Percentiles rank a stretch among this genome's conserved stretches.
Conservation (phyloP, 2,888 invertebrate genomes). For the Allolobophora icterica region DNA sequence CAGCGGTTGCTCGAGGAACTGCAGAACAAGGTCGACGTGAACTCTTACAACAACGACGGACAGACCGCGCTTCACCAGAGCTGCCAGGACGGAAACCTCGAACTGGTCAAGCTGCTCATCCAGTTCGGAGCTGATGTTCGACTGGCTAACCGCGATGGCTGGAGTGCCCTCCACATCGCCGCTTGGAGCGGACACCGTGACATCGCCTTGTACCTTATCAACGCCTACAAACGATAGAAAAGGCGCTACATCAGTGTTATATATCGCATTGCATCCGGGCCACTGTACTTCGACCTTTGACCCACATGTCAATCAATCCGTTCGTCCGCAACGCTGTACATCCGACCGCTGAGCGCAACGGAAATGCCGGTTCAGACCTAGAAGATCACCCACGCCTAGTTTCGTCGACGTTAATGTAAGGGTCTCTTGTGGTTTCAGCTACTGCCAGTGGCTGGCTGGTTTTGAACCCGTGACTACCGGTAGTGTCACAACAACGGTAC, state of each 20-base stretch:
- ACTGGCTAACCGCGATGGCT: slow-evolving; percentile 65
- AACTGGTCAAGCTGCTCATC: slow-evolving; percentile 65
- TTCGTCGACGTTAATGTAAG: neutral
- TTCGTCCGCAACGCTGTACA: neutral
- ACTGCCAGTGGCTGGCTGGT: neutral
- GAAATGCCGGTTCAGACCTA: neutral
- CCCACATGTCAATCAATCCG: neutral
- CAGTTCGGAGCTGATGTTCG: slow-evolving; percentile 65
- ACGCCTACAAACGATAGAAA: slow-evolving; percentile 35
- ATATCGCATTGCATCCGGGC: neutral
- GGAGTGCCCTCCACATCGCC: slow-evolving; percentile 65
- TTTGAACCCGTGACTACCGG: neutral
- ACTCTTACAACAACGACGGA: slow-evolving; percentile 64
- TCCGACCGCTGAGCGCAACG: neutral
- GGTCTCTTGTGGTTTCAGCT: neutral
- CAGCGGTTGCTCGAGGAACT: slow-evolving; percentile 60
- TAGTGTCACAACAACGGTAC: neutral
- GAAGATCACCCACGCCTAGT: neutral
- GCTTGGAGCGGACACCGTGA: slow-evolving; percentile 62
- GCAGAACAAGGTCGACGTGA: slow-evolving; percentile 63
- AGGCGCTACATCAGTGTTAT: neutral
- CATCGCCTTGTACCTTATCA: slow-evolving; percentile 46
- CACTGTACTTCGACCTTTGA: neutral
- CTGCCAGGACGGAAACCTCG: slow-evolving; percentile 64
- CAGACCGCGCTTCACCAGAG: slow-evolving; percentile 65